A percentile compares a stretch with the other conserved stretches of the same genome.
These are phyloP conservation scores for Alces alces DNA, from an alignment of 2,113 vertebrate species.

Conservation along the genomic window DNA sequence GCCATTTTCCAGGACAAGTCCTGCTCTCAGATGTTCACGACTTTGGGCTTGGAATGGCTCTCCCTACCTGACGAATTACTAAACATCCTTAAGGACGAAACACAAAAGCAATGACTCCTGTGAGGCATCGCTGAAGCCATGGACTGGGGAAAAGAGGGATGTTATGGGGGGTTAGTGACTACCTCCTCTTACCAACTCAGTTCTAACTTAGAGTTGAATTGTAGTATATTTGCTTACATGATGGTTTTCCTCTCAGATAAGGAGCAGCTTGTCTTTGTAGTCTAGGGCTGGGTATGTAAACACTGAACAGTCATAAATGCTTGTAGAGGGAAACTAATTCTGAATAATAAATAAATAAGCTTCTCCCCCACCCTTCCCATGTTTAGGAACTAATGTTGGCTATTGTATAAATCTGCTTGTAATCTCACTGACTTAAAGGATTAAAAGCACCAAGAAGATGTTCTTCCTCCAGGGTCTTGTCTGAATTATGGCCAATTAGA, in stretches of 20 bases:
- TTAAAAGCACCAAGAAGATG: neutral
- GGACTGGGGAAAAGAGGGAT: neutral
- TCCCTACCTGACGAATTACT: neutral
- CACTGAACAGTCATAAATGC: neutral
- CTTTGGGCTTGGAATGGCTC: neutral
- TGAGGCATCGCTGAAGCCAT: neutral
- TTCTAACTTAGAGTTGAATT: neutral
- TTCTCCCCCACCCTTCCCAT: no score
- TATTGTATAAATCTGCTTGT: neutral
- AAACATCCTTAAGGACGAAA: neutral
- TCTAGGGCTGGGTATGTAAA: neutral
- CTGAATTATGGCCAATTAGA: neutral
- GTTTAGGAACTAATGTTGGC: neutral
- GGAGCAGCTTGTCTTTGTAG: neutral
- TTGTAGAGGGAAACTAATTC: neutral
- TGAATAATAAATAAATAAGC: neutral
- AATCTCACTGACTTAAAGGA: neutral
- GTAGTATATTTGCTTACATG: neutral
- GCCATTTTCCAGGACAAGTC: neutral
- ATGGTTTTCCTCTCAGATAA: neutral
- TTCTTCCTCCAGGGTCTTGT: neutral
- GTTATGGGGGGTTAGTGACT: neutral
- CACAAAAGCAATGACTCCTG: neutral
- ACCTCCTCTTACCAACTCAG: neutral
- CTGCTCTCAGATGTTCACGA: neutral